Evolutionary conservation across 2,113 vertebrate species (phyloP).

Genomic region (Candoia aspera): DNA sequence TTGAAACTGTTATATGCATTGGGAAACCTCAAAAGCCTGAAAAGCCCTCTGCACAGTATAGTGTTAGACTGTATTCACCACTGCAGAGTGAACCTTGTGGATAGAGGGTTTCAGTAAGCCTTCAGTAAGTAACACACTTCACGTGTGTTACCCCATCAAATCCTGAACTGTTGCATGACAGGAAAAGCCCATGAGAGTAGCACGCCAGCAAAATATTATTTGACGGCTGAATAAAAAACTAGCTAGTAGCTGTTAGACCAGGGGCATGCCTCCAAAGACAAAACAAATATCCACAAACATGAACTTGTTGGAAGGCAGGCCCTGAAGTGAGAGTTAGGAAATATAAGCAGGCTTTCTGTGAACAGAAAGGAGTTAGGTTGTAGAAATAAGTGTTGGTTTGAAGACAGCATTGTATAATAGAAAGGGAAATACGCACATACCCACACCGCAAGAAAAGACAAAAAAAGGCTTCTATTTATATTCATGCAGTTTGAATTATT

Average conservation of each 20-base stretch:
- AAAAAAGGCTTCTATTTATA: constrained; percentile 16
- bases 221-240: background rate
- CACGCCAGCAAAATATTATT: background rate
- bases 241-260: background rate
- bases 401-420: background rate
- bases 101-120: background rate
- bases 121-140: no score
- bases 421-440: background rate
- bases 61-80: background rate
- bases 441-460: background rate
- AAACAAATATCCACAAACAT: background rate
- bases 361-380: background rate
- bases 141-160: background rate
- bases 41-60: background rate
- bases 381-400: background rate
- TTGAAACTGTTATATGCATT: background rate
- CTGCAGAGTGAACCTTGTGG: background rate
- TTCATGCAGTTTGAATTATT: constrained; percentile 9
- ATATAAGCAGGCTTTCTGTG: background rate
- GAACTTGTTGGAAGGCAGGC: background rate
- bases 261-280: background rate
- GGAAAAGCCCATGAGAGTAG: background rate
- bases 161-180: background rate
- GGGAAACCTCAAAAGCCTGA: background rate
- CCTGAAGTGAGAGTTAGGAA: background rate